Percentiles rank a stretch among this genome's conserved stretches.
Conservation (phyloP, 2,113 vertebrate genomes). For the Forbesichthys agassizii region DNA sequence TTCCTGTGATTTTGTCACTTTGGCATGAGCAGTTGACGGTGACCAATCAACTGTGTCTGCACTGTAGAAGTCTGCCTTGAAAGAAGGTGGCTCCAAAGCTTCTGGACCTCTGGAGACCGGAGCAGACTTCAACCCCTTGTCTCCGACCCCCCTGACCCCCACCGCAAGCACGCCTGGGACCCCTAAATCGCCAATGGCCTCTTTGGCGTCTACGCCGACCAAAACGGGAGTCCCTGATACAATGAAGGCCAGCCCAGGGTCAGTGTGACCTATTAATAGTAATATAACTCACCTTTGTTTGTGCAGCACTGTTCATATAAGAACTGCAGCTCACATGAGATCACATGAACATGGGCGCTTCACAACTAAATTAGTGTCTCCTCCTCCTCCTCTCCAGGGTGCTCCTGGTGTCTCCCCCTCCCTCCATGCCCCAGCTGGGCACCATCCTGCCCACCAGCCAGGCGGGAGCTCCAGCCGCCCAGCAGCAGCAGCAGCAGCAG, state of each 20-base stretch:
- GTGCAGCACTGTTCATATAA: too few relatives aligned
- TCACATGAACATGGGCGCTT: too few relatives aligned
- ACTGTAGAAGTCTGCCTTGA: constrained; percentile 86
- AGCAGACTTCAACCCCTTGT: constrained; percentile 77
- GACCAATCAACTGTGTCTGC: constrained; percentile 11
- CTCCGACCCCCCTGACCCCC: constrained; percentile 81
- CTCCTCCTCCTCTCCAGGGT: constrained; percentile 69
- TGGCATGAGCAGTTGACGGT: background rate
- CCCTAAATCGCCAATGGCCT: constrained; percentile 85
- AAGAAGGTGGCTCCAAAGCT: constrained; percentile 82
- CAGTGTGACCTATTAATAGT: constrained; percentile 16
- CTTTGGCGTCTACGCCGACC: constrained; percentile 72
- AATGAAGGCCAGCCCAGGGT: constrained; percentile 87
- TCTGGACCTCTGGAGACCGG: constrained; percentile 78
- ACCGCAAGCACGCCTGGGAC: constrained; percentile 73
- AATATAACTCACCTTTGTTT: background rate
- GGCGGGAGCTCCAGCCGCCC: constrained; percentile 70
- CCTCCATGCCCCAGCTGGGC: constrained; percentile 90
- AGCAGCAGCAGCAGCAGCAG: constrained; percentile 77
- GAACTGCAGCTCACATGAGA: too few relatives aligned
- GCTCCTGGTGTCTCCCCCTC: constrained; percentile 88
- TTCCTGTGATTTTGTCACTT: background rate
- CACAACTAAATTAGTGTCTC: too few relatives aligned
- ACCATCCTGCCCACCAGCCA: constrained; percentile 84
- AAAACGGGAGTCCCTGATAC: constrained; percentile 82